Base-by-base conservation (phyloP, 2,113 vertebrate species). In the Oreochromis aureus region DNA sequence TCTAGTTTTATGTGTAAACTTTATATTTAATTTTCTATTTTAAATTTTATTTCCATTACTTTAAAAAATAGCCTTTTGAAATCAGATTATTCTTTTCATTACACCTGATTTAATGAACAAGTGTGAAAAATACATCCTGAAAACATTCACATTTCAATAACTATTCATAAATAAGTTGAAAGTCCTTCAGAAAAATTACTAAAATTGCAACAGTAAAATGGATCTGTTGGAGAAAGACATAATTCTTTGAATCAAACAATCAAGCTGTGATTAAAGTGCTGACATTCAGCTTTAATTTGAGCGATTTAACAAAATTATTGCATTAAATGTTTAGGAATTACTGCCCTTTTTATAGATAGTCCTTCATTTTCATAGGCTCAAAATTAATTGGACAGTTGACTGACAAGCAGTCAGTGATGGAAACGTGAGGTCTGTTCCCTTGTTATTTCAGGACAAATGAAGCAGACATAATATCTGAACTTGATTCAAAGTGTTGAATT, bases 371-470 rank as follows among this genome's bases (percentile, higher is more conserved):
- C 44, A 78, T 51, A 19, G 24, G 16, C 24, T 78, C 44, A 78
- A 78, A 78, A 78, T 32, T 78, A 78, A 76, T 30, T 51, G 71
- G 44, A 76, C 71, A 48, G 41, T 73, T 73, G 69, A 48, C 4
- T 30, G 69, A 73, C 69, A 30, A 30, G 69, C 41, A 30, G 69
- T 30, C 41, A 39, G 61, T 5, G 1, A 30, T 18, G 69, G 41
- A 27, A 73, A 48, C 15, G 9, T 73, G 9, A 48, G 69, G 41
- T 30, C 69, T 30, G 15, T 48, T 73, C 41, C 46, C 69, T 73
- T 73, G 41, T 18, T 48, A 30, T 73, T 73, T 73, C 69, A 73
- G 13, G 22, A 73, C 4, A 73, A 73, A 73, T 48, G 69, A 73
- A 73, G 41, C 69, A 73, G 41, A 48, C 22, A 30, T 30, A 44